These are phyloP conservation scores for Bujurquina vittata DNA, from an alignment of 2,113 vertebrate species.

Conservation along the genomic window DNA sequence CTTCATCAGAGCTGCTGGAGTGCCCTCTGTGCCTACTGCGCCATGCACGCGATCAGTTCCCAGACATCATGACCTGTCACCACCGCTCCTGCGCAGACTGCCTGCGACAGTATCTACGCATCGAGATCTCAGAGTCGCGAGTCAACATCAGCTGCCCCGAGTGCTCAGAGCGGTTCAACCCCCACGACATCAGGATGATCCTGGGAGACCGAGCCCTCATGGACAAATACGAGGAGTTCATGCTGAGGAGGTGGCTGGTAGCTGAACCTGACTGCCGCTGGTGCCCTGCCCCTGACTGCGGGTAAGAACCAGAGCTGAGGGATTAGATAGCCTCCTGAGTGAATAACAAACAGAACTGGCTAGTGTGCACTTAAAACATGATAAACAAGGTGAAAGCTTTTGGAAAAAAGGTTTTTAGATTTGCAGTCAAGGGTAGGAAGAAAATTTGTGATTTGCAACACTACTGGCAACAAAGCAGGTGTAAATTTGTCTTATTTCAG, in stretches of 20 bases:
- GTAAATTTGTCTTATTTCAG: background rate
- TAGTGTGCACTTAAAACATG: background rate
- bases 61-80: slow-evolving; percentile 98
- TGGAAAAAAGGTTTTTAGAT: background rate
- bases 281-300: slow-evolving; percentile 98
- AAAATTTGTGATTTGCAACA: background rate
- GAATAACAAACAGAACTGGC: background rate
- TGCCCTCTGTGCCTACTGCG: slow-evolving; percentile 95
- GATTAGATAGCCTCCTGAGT: background rate
- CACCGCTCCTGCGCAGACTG: slow-evolving; percentile 98
- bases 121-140: slow-evolving; percentile 97
- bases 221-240: slow-evolving; percentile 99
- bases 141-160: slow-evolving; percentile 99
- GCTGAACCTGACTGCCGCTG: slow-evolving; percentile 97
- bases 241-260: slow-evolving; percentile 96
- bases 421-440: background rate
- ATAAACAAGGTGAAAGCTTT: background rate
- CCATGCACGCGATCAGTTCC: slow-evolving; percentile 92
- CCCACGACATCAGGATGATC: slow-evolving; percentile 96
- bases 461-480: background rate
- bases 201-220: slow-evolving; percentile 92
- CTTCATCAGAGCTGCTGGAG: slow-evolving; percentile 88
- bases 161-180: slow-evolving; percentile 96
- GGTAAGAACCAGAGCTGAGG: slow-evolving; percentile 80
- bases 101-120: slow-evolving; percentile 96